A percentile compares a stretch with the other conserved stretches of the same genome.
Evolutionary conservation across 2,888 invertebrate species (phyloP).

Genomic region (Cryptus viduatorius): DNA sequence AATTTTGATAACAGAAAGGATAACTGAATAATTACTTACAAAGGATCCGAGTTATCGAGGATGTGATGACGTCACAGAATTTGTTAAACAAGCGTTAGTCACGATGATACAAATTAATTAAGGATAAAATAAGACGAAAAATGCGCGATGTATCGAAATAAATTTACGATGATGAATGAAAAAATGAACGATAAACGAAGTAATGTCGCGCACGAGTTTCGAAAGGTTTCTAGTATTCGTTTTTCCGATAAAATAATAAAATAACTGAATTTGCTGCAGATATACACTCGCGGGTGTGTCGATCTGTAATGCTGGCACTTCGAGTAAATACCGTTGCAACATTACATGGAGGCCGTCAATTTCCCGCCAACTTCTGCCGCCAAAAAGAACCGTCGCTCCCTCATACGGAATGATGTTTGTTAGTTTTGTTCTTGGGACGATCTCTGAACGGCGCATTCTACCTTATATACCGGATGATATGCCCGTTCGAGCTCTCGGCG

Average conservation of each 20-base stretch:
- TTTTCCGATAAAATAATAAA: neutral
- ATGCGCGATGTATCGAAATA: neutral
- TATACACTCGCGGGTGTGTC: neutral
- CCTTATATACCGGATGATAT: no score
- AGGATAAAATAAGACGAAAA: neutral
- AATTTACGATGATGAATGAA: neutral
- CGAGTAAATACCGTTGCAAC: neutral
- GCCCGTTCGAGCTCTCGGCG: neutral
- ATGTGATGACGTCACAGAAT: neutral
- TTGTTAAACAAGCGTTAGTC: neutral
- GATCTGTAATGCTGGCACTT: neutral
- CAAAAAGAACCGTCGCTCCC: neutral
- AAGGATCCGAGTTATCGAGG: neutral
- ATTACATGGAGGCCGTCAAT: neutral
- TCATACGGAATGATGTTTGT: neutral
- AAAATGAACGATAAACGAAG: neutral
- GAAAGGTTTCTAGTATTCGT: neutral
- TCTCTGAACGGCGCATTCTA: no score
- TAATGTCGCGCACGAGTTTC: neutral
- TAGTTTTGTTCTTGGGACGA: no score
- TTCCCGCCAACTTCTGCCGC: conserved; percentile 32
- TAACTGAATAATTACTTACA: neutral
- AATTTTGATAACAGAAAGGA: neutral
- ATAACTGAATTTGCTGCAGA: neutral
- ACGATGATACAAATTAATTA: neutral